Percentiles rank a stretch among this genome's conserved stretches.
These are phyloP conservation scores for Odontomyia ornata DNA, from an alignment of 2,888 invertebrate species.

Conservation along the genomic window DNA sequence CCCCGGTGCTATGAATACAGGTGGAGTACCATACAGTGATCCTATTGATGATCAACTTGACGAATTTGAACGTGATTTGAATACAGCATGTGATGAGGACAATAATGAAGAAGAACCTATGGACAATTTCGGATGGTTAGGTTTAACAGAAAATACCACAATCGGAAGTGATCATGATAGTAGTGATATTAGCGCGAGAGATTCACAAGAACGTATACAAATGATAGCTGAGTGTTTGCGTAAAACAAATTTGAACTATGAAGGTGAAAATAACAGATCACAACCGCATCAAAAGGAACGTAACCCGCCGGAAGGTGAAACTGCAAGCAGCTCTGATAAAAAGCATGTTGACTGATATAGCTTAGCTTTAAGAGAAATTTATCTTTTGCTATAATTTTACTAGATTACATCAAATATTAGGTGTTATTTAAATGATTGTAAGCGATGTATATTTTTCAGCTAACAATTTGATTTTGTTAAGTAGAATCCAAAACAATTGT, in stretches of 20 bases:
- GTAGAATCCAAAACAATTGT: no score
- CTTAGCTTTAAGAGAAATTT: not conserved
- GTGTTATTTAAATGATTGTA: not conserved
- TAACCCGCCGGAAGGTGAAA: constrained; percentile 43
- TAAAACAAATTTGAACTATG: constrained; percentile 41
- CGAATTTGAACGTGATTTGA: constrained; percentile 70
- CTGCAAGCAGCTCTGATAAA: constrained; percentile 17
- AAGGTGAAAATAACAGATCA: not conserved
- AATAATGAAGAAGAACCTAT: constrained; percentile 27
- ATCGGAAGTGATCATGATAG: not conserved
- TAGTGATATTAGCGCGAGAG: constrained; percentile 17
- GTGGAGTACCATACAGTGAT: constrained; percentile 66
- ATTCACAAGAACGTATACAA: constrained; percentile 47
- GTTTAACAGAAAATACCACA: not conserved
- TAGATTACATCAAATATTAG: not conserved
- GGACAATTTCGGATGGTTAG: constrained; percentile 47
- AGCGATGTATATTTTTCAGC: not conserved
- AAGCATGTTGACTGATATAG: constrained; percentile 34
- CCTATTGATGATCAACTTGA: constrained; percentile 56
- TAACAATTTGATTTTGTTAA: no score
- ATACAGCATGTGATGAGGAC: constrained; percentile 58
- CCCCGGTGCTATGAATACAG: constrained; percentile 65
- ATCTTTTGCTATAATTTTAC: not conserved
- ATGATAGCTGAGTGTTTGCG: constrained; percentile 47
- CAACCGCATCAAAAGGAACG: constrained; percentile 5